Conservation (phyloP, 2,797 vertebrate genomes). For the Anolis apletophallus region DNA sequence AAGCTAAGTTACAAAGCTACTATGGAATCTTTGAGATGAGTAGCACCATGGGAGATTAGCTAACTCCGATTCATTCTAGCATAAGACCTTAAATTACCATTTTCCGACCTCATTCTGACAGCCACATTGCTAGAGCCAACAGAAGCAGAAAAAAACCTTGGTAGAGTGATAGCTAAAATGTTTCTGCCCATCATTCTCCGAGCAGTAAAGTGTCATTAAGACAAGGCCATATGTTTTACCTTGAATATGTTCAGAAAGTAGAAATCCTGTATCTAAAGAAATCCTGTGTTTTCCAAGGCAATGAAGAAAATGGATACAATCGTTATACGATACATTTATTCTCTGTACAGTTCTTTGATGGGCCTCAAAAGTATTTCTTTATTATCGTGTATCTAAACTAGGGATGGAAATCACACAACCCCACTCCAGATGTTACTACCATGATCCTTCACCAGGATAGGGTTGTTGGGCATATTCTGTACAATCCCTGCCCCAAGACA, state of each 20-base stretch:
- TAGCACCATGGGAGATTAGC: not conserved
- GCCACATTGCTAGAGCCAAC: not conserved
- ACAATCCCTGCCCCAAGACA: no score
- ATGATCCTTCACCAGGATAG: no score
- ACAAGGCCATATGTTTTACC: constrained; percentile 9
- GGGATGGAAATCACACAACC: no score
- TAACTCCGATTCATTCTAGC: constrained; percentile 1
- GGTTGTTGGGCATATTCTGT: no score
- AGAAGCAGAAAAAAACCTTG: constrained; percentile 17
- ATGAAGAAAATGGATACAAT: not conserved
- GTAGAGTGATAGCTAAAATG: not conserved
- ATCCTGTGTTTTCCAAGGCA: not conserved
- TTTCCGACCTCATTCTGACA: not conserved
- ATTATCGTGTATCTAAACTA: not conserved
- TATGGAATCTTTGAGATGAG: not conserved
- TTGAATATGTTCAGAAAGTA: constrained; percentile 3
- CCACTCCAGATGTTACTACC: no score
- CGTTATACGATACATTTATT: not conserved
- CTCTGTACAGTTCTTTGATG: not conserved
- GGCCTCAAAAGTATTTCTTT: not conserved
- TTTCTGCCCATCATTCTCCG: not conserved
- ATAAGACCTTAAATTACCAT: not conserved
- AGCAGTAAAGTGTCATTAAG: not conserved
- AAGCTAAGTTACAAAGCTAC: not conserved
- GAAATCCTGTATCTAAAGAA: not conserved